Base-by-base conservation (phyloP, 2,797 vertebrate species). In the Dermochelys coriacea region DNA sequence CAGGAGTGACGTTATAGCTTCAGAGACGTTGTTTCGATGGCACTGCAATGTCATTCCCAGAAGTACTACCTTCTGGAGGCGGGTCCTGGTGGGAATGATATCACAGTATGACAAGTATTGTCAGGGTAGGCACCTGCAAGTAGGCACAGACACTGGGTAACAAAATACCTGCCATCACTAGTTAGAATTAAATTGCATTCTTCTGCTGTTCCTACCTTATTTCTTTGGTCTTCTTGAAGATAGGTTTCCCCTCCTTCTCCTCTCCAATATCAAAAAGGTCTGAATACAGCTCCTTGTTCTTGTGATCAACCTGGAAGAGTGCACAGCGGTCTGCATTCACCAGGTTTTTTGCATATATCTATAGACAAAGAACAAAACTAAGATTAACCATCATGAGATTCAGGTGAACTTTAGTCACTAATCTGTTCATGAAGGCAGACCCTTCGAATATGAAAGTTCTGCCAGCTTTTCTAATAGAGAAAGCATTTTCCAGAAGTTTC, bases 291-390 rank as follows among this genome's bases (percentile, higher is more conserved):
- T 99, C 99, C 98, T 99, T 99, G 98, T 99, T 99, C 98, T 99
- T 99, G 96, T 99, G 99, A 98, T 99, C 99, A 50, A 99, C 99
- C 99, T 99, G 99, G 99, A 99, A 99, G 96, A 99, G 99, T 84
- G 99, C 99, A 97, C 99, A 99, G 75, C 99, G 99, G 97, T 99
- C 99, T 88, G 99, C 99, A 97, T 99, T 99, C 98, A 99, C 99
- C 99, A 99, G 98, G 98, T 99, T 99, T 99, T 99, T 99, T 99
- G 99, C 99, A 99, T 99, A 99, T 99, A 99, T 99, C 99, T 98
- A 93, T 14, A 95, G 87, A 95, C 37, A 92, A 95, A 97, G 71
- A 86, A 88, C 7, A 94, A 94, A 96, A 86, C 18, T 23, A 83
- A 37, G 50, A 94, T 97, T 80, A 98, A 94, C 0, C 3, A 2